These are phyloP conservation scores for Ceratoteleas bidentatus DNA, from an alignment of 1,140 invertebrate species.

Conservation along the genomic window DNA sequence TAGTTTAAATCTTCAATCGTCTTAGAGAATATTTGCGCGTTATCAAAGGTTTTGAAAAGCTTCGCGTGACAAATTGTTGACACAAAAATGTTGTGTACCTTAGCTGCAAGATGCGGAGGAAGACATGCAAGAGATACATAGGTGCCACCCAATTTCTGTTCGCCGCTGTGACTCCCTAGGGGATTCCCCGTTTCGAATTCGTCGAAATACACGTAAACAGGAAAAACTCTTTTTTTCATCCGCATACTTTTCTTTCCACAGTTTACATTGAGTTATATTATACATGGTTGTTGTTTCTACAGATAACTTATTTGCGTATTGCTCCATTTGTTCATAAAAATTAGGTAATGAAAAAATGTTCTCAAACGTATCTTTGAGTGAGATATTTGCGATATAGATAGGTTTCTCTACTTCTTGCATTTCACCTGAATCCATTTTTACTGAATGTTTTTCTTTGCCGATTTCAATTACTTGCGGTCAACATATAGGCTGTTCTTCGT, in stretches of 20 bases:
- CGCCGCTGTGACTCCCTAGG: background rate
- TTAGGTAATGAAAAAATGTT: conserved; percentile 5
- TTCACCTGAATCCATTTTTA: too few species aligned
- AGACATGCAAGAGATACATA: background rate
- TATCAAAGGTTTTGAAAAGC: background rate
- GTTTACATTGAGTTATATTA: background rate
- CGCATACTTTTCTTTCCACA: conserved; percentile 1
- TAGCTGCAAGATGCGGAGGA: background rate
- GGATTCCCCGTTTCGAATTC: background rate
- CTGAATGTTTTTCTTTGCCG: too few species aligned
- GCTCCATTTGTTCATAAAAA: conserved; percentile 2
- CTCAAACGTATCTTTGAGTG: too few species aligned
- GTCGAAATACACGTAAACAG: background rate
- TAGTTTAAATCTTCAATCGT: conserved; percentile 1
- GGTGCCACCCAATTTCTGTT: background rate
- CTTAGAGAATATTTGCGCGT: background rate
- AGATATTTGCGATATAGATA: too few species aligned
- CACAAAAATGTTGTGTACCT: background rate
- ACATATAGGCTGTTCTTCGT: too few species aligned
- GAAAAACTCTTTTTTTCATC: conserved; percentile 1
- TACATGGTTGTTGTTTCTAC: too few species aligned
- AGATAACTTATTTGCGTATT: too few species aligned
- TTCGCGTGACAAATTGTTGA: background rate
- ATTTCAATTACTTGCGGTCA: too few species aligned
- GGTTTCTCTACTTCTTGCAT: too few species aligned